These are phyloP conservation scores for Drosophila bocqueti DNA, from an alignment of 1,140 invertebrate species.

Conservation along the genomic window DNA sequence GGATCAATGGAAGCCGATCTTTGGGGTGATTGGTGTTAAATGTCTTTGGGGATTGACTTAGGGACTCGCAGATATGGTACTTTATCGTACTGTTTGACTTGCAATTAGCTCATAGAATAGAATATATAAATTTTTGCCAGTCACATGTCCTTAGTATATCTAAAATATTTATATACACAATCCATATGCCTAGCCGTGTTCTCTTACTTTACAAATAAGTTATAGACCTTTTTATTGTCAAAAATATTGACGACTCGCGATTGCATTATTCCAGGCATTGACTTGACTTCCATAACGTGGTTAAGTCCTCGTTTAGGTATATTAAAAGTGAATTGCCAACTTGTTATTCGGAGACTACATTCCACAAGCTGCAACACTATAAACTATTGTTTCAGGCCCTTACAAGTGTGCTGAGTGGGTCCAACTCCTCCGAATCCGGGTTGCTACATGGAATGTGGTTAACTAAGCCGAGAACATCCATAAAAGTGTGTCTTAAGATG, in stretches of 20 bases:
- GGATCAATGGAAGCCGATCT: conserved; percentile 54
- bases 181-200: conserved; percentile 30
- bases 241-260: conserved; percentile 76
- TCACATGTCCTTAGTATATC: conserved; percentile 50
- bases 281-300: conserved; percentile 45
- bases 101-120: conserved; percentile 28
- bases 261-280: conserved; percentile 59
- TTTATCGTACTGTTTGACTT: conserved; percentile 21
- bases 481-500: background rate
- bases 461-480: conserved; percentile 1
- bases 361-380: conserved; percentile 8
- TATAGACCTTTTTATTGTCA: conserved; percentile 73
- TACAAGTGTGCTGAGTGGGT: background rate
- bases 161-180: conserved; percentile 54
- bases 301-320: conserved; percentile 17
- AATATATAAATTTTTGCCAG: conserved; percentile 43
- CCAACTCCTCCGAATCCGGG: background rate
- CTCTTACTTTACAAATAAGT: conserved; percentile 48
- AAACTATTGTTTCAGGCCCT: conserved; percentile 21
- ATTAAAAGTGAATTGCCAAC: conserved; percentile 34
- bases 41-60: conserved; percentile 27
- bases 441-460: conserved; percentile 23
- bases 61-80: conserved; percentile 27
- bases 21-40: conserved; percentile 36
- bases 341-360: conserved; percentile 11